phyloP scores from a whole-genome alignment of 2,888 invertebrate genomes.

The Podotricha telesiphe region DNA sequence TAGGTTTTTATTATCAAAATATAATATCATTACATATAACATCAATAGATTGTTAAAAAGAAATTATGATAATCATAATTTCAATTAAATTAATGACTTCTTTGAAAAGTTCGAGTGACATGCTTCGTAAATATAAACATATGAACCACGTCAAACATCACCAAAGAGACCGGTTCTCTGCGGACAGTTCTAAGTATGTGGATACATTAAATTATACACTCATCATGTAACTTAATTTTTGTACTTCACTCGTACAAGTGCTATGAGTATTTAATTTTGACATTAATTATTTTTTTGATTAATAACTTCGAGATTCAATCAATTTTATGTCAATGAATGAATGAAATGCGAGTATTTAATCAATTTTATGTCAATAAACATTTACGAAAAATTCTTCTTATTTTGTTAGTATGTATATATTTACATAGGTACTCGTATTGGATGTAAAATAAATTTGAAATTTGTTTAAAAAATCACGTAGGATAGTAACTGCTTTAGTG shows the following conservation, averaged over 20 bases:
- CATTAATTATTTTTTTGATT: constrained; percentile 33
- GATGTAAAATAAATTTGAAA: not conserved
- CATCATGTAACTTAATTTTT: constrained; percentile 47
- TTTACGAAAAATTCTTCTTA: not conserved
- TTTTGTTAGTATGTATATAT: not conserved
- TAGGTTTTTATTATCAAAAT: too few species aligned
- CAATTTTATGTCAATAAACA: not conserved
- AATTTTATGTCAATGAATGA: not conserved
- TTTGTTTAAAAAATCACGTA: not conserved
- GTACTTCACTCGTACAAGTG: constrained; percentile 29
- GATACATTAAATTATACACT: constrained; percentile 59
- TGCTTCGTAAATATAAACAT: constrained; percentile 34
- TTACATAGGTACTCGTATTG: not conserved
- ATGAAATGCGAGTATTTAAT: not conserved
- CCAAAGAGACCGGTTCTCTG: constrained; percentile 74
- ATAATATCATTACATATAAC: not conserved
- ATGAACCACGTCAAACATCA: constrained; percentile 64
- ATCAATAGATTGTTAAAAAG: not conserved
- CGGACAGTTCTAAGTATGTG: constrained; percentile 60
- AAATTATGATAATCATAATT: constrained; percentile 22
- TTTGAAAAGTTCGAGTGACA: constrained; percentile 52
- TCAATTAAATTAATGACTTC: constrained; percentile 26
- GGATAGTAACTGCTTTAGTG: not conserved
- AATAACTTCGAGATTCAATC: constrained; percentile 19
- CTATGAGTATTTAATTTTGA: constrained; percentile 34